Percentiles rank a stretch among this genome's conserved stretches.
Evolutionary conservation across 2,888 invertebrate genomes (phyloP).

Genomic region (Drosophila fulvimacula): DNA sequence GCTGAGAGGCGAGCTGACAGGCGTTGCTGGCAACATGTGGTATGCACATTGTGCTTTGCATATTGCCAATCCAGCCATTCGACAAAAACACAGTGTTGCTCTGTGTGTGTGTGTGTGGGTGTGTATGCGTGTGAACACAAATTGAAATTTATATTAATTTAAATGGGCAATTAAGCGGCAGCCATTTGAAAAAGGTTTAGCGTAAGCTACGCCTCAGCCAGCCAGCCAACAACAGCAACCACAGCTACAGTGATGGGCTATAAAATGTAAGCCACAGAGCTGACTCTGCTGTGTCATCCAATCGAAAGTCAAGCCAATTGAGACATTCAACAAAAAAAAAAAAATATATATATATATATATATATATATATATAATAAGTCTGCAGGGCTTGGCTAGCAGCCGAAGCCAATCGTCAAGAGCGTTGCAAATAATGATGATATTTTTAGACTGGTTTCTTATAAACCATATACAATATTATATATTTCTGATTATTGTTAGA

Average conservation of each 20-base stretch:
- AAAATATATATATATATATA: too few relatives aligned
- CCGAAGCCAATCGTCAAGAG: conserved; percentile 20
- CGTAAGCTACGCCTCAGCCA: conserved; percentile 42
- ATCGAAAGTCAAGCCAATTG: conserved; percentile 60
- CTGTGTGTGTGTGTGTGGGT: conserved; percentile 14
- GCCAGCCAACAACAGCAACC: conserved; percentile 3
- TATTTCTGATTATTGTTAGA: background rate
- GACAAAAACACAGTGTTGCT: conserved; percentile 13
- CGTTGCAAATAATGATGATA: conserved; percentile 26
- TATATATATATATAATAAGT: background rate
- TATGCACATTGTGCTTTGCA: conserved; percentile 70
- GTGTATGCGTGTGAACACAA: conserved; percentile 49
- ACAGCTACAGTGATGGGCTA: conserved; percentile 38
- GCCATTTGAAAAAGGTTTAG: conserved; percentile 68
- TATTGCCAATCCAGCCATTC: conserved; percentile 56
- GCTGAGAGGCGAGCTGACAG: conserved; percentile 4
- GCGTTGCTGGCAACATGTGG: conserved; percentile 66
- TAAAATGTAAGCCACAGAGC: conserved; percentile 27
- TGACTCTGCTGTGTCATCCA: conserved; percentile 61
- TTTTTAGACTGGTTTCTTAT: conserved; percentile 8
- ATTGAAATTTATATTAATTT: conserved; percentile 79
- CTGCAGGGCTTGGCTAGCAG: conserved; percentile 29
- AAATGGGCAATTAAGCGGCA: conserved; percentile 76
- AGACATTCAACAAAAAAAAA: conserved; percentile 6
- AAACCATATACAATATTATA: background rate